These are phyloP conservation scores for Etheostoma nigrum DNA, from an alignment of 2,797 vertebrate species.

Conservation along the genomic window DNA sequence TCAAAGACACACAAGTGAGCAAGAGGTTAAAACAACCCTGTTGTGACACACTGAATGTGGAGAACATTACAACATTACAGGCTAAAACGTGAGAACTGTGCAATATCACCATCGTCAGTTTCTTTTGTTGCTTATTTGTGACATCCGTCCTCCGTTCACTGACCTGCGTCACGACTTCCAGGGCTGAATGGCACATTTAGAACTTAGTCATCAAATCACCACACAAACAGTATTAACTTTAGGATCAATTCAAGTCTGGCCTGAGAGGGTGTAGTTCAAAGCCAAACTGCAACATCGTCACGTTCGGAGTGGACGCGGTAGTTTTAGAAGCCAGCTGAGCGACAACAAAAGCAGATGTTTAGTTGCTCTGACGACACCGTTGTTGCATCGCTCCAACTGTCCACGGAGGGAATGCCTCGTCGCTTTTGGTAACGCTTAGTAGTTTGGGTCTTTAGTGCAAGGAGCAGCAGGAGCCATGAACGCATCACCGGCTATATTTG, in stretches of 20 bases:
- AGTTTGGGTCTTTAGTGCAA: conserved; percentile 59
- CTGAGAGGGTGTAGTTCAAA: neutral
- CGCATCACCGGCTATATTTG: conserved; percentile 1
- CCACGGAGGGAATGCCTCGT: conserved; percentile 1
- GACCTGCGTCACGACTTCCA: neutral
- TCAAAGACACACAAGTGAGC: neutral
- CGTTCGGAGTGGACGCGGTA: neutral
- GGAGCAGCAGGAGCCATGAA: conserved; percentile 14
- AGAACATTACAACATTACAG: neutral
- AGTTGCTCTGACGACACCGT: neutral
- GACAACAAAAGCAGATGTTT: neutral
- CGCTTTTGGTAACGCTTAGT: conserved; percentile 6
- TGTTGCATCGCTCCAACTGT: neutral
- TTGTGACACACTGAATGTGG: neutral
- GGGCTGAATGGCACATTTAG: neutral
- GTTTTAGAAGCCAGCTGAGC: neutral
- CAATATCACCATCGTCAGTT: neutral
- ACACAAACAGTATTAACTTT: neutral
- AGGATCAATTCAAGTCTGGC: neutral
- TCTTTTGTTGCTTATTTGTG: neutral
- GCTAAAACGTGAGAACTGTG: neutral
- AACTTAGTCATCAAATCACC: conserved; percentile 3
- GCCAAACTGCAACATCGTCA: neutral
- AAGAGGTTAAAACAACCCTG: conserved; percentile 17
- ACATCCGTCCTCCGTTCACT: neutral